A percentile compares a stretch with the other conserved stretches of the same genome.
Evolutionary conservation across 2,888 invertebrate genomes (phyloP).

Genomic region (Caenorhabditis becei): DNA sequence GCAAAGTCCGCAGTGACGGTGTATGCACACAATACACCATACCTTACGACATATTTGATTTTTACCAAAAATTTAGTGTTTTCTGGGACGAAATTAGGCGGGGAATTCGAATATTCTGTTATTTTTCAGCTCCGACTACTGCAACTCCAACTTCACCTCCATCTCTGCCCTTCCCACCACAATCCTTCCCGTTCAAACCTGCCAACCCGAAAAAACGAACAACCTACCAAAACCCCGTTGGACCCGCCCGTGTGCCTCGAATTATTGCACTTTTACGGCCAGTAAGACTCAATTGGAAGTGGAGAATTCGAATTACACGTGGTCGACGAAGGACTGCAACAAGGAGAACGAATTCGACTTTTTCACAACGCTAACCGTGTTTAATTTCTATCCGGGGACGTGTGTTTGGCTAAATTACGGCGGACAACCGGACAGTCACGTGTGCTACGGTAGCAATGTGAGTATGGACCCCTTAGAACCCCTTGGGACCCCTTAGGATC

Average conservation of each 20-base stretch:
- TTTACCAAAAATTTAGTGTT: no score
- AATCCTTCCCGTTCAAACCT: constrained; percentile 61
- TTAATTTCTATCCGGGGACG: constrained; percentile 62
- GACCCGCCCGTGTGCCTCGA: constrained; percentile 64
- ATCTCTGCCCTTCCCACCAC: constrained; percentile 21
- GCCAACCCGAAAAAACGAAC: constrained; percentile 53
- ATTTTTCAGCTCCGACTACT: constrained; percentile 56
- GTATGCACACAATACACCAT: no score
- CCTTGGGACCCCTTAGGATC: no score
- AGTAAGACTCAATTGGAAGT: constrained; percentile 12
- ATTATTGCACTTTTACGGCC: constrained; percentile 57
- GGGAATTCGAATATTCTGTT: neutral
- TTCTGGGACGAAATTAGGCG: no score
- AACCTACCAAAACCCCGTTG: constrained; percentile 60
- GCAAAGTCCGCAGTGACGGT: no score
- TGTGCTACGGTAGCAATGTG: constrained; percentile 61
- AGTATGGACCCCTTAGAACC: neutral
- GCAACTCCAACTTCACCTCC: constrained; percentile 59
- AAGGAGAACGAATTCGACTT: constrained; percentile 67
- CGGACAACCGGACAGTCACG: constrained; percentile 47
- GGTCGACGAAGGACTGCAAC: constrained; percentile 49
- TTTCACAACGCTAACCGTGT: constrained; percentile 62
- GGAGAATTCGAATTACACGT: constrained; percentile 47
- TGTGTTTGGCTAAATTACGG: constrained; percentile 65
- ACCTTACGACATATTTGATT: no score